phyloP scores from a whole-genome alignment of 2,888 invertebrate species.

The Melinopterus prodromus region DNA sequence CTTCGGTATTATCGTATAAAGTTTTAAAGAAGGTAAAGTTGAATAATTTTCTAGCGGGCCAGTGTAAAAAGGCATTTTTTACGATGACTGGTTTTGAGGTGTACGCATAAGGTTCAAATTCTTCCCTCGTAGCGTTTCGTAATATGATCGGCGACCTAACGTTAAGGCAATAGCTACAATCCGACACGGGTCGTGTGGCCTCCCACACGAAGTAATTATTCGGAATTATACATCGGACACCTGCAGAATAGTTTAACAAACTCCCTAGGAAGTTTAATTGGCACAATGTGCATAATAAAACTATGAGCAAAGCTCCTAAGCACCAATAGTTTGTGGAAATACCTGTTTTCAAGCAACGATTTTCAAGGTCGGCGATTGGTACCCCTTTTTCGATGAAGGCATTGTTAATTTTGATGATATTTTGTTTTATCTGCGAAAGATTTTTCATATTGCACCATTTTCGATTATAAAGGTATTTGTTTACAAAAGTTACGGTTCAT shows the following conservation, averaged over 20 bases:
- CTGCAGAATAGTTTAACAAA: slow-evolving; percentile 58
- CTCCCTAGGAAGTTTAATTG: slow-evolving; percentile 41
- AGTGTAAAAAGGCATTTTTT: slow-evolving; percentile 76
- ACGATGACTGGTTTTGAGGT: slow-evolving; percentile 82
- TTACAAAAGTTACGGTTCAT: background rate
- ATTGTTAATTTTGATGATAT: slow-evolving; percentile 48
- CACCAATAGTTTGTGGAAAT: slow-evolving; percentile 29
- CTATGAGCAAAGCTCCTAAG: slow-evolving; percentile 30
- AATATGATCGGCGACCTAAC: slow-evolving; percentile 74
- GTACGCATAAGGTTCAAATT: slow-evolving; percentile 79
- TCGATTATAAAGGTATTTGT: background rate
- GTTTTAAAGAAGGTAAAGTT: slow-evolving; percentile 74
- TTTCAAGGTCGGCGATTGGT: slow-evolving; percentile 45
- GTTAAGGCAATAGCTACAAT: slow-evolving; percentile 81
- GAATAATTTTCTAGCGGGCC: slow-evolving; percentile 77
- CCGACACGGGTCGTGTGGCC: slow-evolving; percentile 82
- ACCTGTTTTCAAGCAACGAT: slow-evolving; percentile 37
- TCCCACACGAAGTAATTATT: slow-evolving; percentile 90
- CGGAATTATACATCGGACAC: slow-evolving; percentile 78
- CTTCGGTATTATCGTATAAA: slow-evolving; percentile 72
- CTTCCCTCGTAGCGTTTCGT: slow-evolving; percentile 71
- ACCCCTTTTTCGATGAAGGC: slow-evolving; percentile 47
- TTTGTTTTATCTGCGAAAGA: slow-evolving; percentile 40
- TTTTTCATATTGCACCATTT: slow-evolving; percentile 25
- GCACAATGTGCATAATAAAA: slow-evolving; percentile 40